Evolutionary conservation across 2,113 vertebrate genomes (phyloP).

Genomic region (Sclerurus mexicanus): DNA sequence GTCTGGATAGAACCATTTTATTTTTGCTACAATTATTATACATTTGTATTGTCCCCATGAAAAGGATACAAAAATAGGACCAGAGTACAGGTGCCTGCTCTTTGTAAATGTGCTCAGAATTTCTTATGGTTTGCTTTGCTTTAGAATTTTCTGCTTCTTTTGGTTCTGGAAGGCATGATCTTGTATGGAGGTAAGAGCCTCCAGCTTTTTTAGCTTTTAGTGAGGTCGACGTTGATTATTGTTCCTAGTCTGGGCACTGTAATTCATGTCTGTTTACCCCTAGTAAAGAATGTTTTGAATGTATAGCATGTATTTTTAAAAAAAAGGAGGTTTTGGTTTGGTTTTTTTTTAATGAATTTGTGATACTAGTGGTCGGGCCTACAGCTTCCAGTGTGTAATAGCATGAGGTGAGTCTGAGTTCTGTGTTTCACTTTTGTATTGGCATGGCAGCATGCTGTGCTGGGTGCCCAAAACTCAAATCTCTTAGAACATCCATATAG

Average conservation of each 20-base stretch:
- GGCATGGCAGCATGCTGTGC: not conserved
- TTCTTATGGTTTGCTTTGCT: slow-evolving; percentile 27
- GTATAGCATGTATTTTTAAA: not conserved
- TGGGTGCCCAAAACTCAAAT: not conserved
- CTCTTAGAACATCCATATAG: not conserved
- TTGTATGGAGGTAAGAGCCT: not conserved
- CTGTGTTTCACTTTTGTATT: not conserved
- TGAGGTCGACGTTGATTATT: not conserved
- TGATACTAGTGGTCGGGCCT: not conserved
- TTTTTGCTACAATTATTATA: not conserved
- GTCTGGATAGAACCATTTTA: slow-evolving; percentile 4
- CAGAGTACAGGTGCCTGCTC: slow-evolving; percentile 3
- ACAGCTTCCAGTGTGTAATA: not conserved
- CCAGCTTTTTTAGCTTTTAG: not conserved
- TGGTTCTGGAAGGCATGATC: not conserved
- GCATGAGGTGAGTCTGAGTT: not conserved
- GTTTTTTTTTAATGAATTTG: not conserved
- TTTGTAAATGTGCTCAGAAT: slow-evolving; percentile 18
- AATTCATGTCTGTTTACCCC: slow-evolving; percentile 26
- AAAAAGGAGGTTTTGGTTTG: not conserved
- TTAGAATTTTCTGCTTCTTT: slow-evolving; percentile 15
- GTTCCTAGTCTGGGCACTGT: not conserved
- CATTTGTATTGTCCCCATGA: not conserved
- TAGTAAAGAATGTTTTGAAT: slow-evolving; percentile 11
- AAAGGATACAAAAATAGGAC: slow-evolving; percentile 46